Evolutionary conservation across 2,797 vertebrate species (phyloP).

Genomic region (Avahi laniger): DNA sequence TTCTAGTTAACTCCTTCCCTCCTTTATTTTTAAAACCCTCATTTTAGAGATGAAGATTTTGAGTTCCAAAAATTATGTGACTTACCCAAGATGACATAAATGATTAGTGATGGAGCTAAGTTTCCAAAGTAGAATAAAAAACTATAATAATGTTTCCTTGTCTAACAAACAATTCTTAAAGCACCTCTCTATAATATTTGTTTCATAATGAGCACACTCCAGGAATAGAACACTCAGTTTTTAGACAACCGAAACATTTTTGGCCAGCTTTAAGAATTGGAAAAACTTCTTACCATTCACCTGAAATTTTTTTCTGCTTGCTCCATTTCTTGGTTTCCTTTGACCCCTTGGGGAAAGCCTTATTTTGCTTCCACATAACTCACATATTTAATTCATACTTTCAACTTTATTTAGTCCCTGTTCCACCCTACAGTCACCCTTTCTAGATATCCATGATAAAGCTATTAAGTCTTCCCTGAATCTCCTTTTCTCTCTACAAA

Average conservation of each 20-base stretch:
- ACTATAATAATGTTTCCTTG: not conserved
- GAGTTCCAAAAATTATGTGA: constrained; percentile 26
- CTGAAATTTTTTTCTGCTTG: not conserved
- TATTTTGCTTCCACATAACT: not conserved
- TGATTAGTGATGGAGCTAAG: not conserved
- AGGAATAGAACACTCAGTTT: not conserved
- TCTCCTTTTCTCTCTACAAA: constrained; percentile 11
- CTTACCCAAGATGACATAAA: not conserved
- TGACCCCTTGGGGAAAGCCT: not conserved
- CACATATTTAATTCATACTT: not conserved
- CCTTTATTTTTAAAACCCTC: not conserved
- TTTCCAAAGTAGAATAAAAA: not conserved
- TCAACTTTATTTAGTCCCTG: not conserved
- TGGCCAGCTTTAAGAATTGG: not conserved
- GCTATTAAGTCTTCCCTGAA: not conserved
- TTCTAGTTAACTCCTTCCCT: not conserved
- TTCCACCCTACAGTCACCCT: not conserved
- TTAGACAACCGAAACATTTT: not conserved
- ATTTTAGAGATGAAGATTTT: not conserved
- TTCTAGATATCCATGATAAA: not conserved
- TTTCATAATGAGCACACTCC: not conserved
- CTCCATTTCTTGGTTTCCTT: not conserved
- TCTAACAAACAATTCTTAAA: constrained; percentile 23
- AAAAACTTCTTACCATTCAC: not conserved
- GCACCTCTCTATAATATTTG: not conserved